These are phyloP conservation scores for Bicyclus anynana DNA, from an alignment of 1,140 invertebrate genomes.

Conservation along the genomic window DNA sequence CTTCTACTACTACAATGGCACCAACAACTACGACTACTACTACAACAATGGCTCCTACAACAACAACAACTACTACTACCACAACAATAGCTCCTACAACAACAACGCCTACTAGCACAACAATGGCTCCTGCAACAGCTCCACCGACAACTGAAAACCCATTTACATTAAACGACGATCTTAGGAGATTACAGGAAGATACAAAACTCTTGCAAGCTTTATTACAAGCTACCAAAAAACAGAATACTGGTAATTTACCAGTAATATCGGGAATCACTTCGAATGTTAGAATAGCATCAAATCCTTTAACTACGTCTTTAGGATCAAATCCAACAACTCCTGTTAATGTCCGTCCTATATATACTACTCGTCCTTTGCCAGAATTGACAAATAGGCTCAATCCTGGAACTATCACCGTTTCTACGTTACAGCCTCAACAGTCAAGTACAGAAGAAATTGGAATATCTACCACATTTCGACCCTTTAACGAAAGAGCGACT, in stretches of 20 bases:
- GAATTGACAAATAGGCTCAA: conserved; percentile 34
- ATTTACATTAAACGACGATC: conserved; percentile 37
- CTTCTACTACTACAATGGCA: conserved; percentile 24
- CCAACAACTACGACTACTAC: conserved; percentile 33
- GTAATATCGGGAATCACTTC: conserved; percentile 62
- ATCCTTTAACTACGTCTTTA: conserved; percentile 49
- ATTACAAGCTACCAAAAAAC: conserved; percentile 42
- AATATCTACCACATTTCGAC: conserved; percentile 59
- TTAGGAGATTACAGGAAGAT: conserved; percentile 48
- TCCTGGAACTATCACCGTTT: conserved; percentile 45
- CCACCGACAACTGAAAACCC: conserved; percentile 16
- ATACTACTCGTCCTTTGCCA: conserved; percentile 40
- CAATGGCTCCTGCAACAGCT: conserved; percentile 22
- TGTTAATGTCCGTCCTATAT: conserved; percentile 54
- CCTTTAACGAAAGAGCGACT: conserved; percentile 41
- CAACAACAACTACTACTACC: conserved; percentile 16
- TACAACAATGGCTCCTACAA: conserved; percentile 29
- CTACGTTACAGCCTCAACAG: conserved; percentile 56
- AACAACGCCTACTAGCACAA: conserved; percentile 17
- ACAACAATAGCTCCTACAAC: conserved; percentile 23
- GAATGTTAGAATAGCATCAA: conserved; percentile 65
- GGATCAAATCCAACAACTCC: conserved; percentile 59
- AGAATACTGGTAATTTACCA: conserved; percentile 41
- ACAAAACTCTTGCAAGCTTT: conserved; percentile 47
- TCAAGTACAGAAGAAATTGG: conserved; percentile 47